Percentiles rank a stretch among this genome's conserved stretches.
These are phyloP conservation scores for Dolichotis patagonum DNA, from an alignment of 2,113 vertebrate genomes.

Conservation along the genomic window DNA sequence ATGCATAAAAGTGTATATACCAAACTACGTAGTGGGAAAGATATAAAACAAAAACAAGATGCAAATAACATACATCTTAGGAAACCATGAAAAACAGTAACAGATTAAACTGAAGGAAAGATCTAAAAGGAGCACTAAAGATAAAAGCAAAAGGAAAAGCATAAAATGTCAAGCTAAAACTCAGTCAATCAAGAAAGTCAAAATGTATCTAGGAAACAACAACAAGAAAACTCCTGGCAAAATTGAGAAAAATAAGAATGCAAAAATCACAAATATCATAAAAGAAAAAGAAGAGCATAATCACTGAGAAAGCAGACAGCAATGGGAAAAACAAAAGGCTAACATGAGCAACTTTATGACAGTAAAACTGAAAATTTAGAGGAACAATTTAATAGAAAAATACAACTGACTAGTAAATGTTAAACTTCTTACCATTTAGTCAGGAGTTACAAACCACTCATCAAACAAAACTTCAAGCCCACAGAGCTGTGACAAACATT, in stretches of 20 bases:
- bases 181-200: neutral
- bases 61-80: slow-evolving; percentile 2
- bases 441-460: neutral
- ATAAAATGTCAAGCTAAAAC: slow-evolving; percentile 27
- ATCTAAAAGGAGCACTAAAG: neutral
- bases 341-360: neutral
- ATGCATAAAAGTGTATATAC: slow-evolving; percentile 1
- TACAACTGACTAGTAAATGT: neutral
- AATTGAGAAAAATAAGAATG: neutral
- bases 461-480: slow-evolving; percentile 29
- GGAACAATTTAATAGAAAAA: neutral
- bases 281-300: neutral
- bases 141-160: neutral
- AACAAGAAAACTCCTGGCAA: neutral
- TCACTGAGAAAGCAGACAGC: neutral
- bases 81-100: slow-evolving; percentile 52
- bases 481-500: neutral
- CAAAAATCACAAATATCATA: neutral
- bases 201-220: neutral
- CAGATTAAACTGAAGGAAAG: slow-evolving; percentile 23
- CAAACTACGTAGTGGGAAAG: neutral
- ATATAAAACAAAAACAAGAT: neutral
- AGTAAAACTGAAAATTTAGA: neutral
- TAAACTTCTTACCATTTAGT: neutral
- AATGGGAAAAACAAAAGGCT: neutral